Evolutionary conservation across 2,797 vertebrate genomes (phyloP), one percentile per base, ranked within the genome.

Genomic region (Oreonectes daqikongensis): DNA sequence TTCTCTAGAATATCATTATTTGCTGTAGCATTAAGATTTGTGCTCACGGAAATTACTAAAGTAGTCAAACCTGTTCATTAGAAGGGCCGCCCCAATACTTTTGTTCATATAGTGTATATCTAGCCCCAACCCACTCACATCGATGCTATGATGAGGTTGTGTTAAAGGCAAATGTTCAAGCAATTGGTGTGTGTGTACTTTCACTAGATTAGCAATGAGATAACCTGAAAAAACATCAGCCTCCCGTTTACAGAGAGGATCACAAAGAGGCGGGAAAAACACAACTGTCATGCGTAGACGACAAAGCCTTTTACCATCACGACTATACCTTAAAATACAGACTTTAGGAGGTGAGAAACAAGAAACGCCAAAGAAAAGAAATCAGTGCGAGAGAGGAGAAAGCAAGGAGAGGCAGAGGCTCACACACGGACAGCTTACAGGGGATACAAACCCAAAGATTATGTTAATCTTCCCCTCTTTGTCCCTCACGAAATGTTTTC

Each of bases 401-500:
- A 73, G 70, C 40, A 84, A 84, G 85, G 86, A 71, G 75, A 80
- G 90, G 92, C 92, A 94, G 93, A 92, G 92, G 91, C 91, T 93
- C 91, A 88, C 94, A 96, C 95, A 96, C 90, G 93, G 95, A 94
- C 94, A 97, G 95, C 95, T 99, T 98, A 97, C 95, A 92, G 94
- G 93, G 95, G 96, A 96, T 95, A 95, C 95, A 94, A 93, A 96
- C 94, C 94, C 92, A 96, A 95, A 99, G 97, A 99, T 99, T 99
- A 99, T 99, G 97, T 94, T 98, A 99, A 99, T 99, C 96, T 95
- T 92, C 82, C 78, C 91, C 91, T 86, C 95, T 97, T 98, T 98
- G 97, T 98, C 94, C 94, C 87, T 89, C 81, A 91, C 93, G 97
- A 99, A 98, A 98, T 98, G 97, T 99, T 98, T 98, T 98, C 95